A percentile compares a stretch with the other conserved stretches of the same genome.
These are phyloP conservation scores for Limosa lapponica DNA, from an alignment of 2,797 vertebrate species.

Conservation along the genomic window DNA sequence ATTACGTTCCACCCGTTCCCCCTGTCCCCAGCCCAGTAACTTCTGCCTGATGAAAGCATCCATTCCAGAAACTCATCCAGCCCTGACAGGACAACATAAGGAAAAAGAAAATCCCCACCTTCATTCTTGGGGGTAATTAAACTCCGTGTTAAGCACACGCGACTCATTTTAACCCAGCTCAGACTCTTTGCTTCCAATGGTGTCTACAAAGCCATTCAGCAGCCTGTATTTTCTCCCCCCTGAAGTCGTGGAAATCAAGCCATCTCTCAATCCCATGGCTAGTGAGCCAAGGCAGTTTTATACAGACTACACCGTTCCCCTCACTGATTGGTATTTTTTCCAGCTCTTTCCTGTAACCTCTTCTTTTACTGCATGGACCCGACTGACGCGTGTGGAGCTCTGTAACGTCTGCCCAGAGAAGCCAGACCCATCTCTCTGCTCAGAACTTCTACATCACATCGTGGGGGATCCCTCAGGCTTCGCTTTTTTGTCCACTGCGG, in stretches of 20 bases:
- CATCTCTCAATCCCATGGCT: neutral
- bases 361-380: neutral
- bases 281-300: neutral
- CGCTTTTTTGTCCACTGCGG: neutral
- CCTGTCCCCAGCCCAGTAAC: neutral
- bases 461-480: neutral
- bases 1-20: neutral
- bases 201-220: neutral
- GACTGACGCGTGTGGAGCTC: neutral
- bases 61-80: neutral
- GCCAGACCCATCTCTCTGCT: neutral
- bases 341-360: neutral
- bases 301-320: neutral
- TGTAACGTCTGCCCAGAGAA: neutral
- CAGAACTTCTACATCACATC: neutral
- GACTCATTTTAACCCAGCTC: neutral
- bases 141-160: neutral
- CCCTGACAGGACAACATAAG: neutral
- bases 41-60: conserved; percentile 25
- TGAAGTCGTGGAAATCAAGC: neutral
- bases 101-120: neutral
- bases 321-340: neutral
- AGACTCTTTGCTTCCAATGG: neutral
- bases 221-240: neutral
- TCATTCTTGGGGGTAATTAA: neutral